Evolutionary conservation across 1,140 invertebrate species (phyloP), one percentile per base, ranked within the genome.

Genomic region (Saccostrea glomerata): DNA sequence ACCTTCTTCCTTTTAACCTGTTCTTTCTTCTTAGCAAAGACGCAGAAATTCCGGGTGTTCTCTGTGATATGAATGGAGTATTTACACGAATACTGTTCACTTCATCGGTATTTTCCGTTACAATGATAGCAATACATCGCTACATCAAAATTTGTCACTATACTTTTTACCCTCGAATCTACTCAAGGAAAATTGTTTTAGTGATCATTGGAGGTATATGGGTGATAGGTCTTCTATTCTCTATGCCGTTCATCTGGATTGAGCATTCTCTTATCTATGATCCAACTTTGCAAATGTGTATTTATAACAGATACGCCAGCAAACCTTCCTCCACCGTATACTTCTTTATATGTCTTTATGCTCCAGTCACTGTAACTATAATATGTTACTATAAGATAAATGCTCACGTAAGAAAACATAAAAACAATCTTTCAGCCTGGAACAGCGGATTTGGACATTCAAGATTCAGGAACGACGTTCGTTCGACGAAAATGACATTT

Each of bases 261-360:
- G 17, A 63, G 3, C 58, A 5, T 1, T 63, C 58, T 6, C 58
- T 63, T 20, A 63, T 63, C n/a, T 63, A 20, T n/a, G 58, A 63
- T 63, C 58, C 58, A 63, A 63, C 58, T n/a, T 20, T 63, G 58
- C 58, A 63, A n/a, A 63, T 63, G 58, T 63, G 58, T n/a, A 63
- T 63, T n/a, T 63, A 63, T 5, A 63, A 63, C 17, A 17, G 58
- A n/a, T 63, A 63, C n/a, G 58, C n/a, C 15, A 63, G 58, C n/a
- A 17, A 63, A 20, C 17, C 58, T 20, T 63, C 17, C n/a, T 63
- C 58, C 0, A 63, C 17, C 17, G 15, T 2, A 20, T 63, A 20
- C 15, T n/a, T 63, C 5, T n/a, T 17, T 5, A n/a, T 63, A 20
- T 63, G 58, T 5, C 58, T 63, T 2, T 63, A 20, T 63, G 58